Evolutionary conservation across 2,888 invertebrate species (phyloP).

Genomic region (Podotricha telesiphe): DNA sequence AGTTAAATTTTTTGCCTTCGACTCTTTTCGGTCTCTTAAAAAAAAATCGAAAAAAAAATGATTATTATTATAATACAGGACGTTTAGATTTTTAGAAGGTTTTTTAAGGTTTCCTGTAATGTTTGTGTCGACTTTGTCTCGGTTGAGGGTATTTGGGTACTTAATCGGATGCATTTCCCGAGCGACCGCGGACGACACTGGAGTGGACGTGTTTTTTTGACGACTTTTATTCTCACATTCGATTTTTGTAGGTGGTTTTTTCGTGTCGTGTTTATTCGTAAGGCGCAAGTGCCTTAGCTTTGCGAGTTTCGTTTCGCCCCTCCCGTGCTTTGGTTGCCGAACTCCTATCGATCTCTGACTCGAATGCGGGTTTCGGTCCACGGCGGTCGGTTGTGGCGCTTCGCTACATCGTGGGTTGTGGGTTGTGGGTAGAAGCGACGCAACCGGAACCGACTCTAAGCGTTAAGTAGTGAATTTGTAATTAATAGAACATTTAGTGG

Average conservation of each 20-base stretch:
- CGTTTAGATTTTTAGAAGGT: constrained; percentile 22
- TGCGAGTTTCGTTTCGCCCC: constrained; percentile 61
- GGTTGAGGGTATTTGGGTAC: constrained; percentile 47
- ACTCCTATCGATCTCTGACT: constrained; percentile 33
- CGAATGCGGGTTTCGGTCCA: constrained; percentile 10
- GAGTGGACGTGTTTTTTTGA: constrained; percentile 72
- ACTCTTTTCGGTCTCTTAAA: constrained; percentile 31
- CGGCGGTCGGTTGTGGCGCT: constrained; percentile 17
- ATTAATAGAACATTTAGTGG: constrained; percentile 62
- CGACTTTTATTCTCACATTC: constrained; percentile 63
- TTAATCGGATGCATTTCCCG: constrained; percentile 66
- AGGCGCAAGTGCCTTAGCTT: constrained; percentile 76
- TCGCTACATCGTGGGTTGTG: neutral
- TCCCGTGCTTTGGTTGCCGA: constrained; percentile 41
- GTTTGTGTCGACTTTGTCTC: constrained; percentile 20
- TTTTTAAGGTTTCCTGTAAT: constrained; percentile 21
- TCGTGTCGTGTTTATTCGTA: constrained; percentile 72
- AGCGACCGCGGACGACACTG: constrained; percentile 80
- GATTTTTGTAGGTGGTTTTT: constrained; percentile 71
- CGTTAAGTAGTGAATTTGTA: constrained; percentile 72
- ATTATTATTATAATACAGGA: constrained; percentile 18
- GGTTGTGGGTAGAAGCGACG: neutral
- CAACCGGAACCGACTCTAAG: constrained; percentile 48
- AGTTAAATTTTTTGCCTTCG: constrained; percentile 56
- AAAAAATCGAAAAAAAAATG: constrained; percentile 22